Base-by-base conservation (phyloP, 2,113 vertebrate species). In the Hippopotamus amphibius region DNA sequence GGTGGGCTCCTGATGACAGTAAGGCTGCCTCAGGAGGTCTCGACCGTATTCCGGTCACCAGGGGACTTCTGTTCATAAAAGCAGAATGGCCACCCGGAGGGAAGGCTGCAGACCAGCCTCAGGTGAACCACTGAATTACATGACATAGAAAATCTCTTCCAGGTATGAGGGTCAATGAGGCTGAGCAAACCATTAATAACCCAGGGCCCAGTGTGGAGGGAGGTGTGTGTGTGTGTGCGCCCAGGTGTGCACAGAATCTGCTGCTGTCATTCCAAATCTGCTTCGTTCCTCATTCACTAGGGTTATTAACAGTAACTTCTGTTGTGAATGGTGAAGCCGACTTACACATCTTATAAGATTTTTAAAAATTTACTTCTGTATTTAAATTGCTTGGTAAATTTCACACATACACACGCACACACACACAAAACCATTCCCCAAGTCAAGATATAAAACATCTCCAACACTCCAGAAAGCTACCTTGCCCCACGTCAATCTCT, bases 181-280 rank as follows among this genome's bases (percentile, higher is more conserved):
- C 80, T 88, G 57, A 95, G 94, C 41, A 90, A 90, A 55, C 6
- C 69, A 96, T 92, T 96, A 92, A 95, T 88, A 93, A 97, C 77
- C 91, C 83, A 88, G 81, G 69, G 19, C 24, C 88, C 86, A 43
- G 33, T 46, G 14, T 55, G 3, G 13, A 87, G 41, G n/a, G 65
- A 91, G n/a, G 48, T 65, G 28, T 46, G 50, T 17, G 50, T 46
- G 21, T 22, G 14, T 6, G 16, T 61, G 74, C 10, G 15, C 46
- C 33, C 50, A 94, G 61, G 81, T 77, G n/a, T 61, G 16, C 12
- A n/a, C 0, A 43, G 37, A 61, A 81, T 48, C 41, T 61, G 17
- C 11, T 88, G 71, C 57, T 80, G 15, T 11, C 46, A 88, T 90
- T 89, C 28, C 28, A 59, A 19, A 84, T 16, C 37, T 91, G 24